Percentiles rank a stretch among this genome's conserved stretches.
Evolutionary conservation across 2,888 invertebrate genomes (phyloP).

Genomic region (Hydrotaea cyrtoneurina): DNA sequence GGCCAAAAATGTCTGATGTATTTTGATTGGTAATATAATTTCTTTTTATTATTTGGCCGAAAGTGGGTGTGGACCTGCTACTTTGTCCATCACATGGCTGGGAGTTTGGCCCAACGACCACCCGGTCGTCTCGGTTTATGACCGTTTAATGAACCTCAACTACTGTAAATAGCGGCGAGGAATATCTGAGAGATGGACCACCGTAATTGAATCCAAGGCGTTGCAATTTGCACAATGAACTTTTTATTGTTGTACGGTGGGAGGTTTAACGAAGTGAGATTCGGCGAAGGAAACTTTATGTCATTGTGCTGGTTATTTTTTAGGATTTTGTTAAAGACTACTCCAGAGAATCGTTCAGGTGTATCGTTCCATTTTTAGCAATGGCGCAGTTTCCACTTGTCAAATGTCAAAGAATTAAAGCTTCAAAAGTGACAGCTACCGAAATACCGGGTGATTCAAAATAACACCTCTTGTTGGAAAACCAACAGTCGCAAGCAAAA

Average conservation of each 20-base stretch:
- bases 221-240: not conserved
- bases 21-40: constrained; percentile 56
- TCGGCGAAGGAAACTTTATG: not conserved
- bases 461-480: too few relatives aligned
- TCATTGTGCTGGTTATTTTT: too few relatives aligned
- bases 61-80: constrained; percentile 63
- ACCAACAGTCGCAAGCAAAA: too few relatives aligned
- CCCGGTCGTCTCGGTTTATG: not conserved
- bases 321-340: too few relatives aligned
- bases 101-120: constrained; percentile 18
- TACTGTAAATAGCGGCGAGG: constrained; percentile 35
- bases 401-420: too few relatives aligned
- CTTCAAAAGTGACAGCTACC: too few relatives aligned
- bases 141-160: constrained; percentile 30
- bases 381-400: too few relatives aligned
- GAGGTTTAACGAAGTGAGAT: not conserved
- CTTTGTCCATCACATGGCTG: constrained; percentile 64
- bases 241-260: constrained; percentile 7
- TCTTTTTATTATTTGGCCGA: constrained; percentile 44
- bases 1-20: constrained; percentile 35
- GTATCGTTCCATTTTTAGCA: too few relatives aligned
- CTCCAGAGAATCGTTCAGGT: too few relatives aligned
- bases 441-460: too few relatives aligned
- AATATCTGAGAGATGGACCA: not conserved
- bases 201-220: constrained; percentile 11